These are phyloP conservation scores for Ephydatia muelleri DNA, from an alignment of 37 sponge, comb jelly and placozoan genomes.

Conservation along the genomic window DNA sequence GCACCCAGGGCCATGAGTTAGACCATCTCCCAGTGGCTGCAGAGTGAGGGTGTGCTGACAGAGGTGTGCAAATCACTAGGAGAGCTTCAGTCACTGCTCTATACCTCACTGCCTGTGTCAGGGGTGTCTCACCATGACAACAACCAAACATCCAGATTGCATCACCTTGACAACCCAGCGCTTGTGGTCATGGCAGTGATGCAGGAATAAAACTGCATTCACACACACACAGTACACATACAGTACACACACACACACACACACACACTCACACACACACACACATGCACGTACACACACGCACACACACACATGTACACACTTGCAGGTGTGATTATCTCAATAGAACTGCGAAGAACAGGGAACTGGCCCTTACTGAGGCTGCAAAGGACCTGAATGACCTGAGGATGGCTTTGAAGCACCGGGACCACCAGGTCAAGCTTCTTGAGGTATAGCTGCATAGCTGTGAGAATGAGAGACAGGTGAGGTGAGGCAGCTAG, in stretches of 20 bases:
- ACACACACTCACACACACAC: too few relatives aligned
- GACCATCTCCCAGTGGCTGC: constrained; percentile 14
- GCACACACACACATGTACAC: background rate
- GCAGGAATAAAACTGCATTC: background rate
- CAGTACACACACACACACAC: too few relatives aligned
- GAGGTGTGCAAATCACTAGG: constrained; percentile 4
- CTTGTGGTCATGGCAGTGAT: background rate
- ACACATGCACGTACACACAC: too few relatives aligned
- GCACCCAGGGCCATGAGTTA: background rate
- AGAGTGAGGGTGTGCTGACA: constrained; percentile 20
- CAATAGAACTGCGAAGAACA: background rate
- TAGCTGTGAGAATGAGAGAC: constrained; percentile 3
- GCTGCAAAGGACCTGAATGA: constrained; percentile 10
- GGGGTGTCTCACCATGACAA: too few relatives aligned
- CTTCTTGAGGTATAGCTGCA: background rate
- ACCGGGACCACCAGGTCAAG: constrained; percentile 1
- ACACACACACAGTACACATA: background rate
- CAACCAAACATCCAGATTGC: background rate
- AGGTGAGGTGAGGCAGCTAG: constrained; percentile 10
- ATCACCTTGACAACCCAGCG: background rate
- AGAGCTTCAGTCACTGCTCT: background rate
- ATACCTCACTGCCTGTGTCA: background rate
- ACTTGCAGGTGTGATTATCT: background rate
- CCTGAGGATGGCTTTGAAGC: constrained; percentile 1
- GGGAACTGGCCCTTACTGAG: background rate